Conservation (phyloP, 2,888 invertebrate genomes). For the Norana najaformis region DNA sequence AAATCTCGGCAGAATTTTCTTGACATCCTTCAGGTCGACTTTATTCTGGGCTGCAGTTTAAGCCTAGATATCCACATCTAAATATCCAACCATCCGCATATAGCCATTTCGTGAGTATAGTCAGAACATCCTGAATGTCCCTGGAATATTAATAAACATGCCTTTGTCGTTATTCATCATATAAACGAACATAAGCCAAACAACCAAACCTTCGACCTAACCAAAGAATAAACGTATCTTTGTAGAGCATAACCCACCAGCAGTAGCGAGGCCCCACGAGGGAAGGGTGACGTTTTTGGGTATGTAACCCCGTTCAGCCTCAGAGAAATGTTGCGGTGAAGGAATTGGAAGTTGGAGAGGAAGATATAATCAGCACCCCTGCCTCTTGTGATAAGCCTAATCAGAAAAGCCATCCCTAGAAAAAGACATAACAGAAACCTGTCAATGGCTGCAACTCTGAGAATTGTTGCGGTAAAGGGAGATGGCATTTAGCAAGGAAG, state of each 20-base stretch:
- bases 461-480: neutral
- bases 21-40: neutral
- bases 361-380: neutral
- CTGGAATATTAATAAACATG: neutral
- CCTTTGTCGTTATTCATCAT: neutral
- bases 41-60: neutral
- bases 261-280: neutral
- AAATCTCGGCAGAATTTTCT: neutral
- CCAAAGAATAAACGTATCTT: neutral
- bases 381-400: neutral
- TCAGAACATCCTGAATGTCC: neutral
- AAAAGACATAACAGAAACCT: neutral
- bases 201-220: neutral
- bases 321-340: neutral
- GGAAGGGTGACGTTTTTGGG: too few relatives aligned
- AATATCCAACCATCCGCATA: neutral
- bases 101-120: neutral
- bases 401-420: neutral
- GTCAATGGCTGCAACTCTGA: neutral
- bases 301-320: too few relatives aligned
- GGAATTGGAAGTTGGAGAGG: neutral
- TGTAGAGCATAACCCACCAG: neutral
- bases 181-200: neutral
- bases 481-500: neutral
- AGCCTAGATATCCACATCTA: neutral